phyloP scores from a whole-genome alignment of 2,113 vertebrate genomes.

The Mystacornis crossleyi region DNA sequence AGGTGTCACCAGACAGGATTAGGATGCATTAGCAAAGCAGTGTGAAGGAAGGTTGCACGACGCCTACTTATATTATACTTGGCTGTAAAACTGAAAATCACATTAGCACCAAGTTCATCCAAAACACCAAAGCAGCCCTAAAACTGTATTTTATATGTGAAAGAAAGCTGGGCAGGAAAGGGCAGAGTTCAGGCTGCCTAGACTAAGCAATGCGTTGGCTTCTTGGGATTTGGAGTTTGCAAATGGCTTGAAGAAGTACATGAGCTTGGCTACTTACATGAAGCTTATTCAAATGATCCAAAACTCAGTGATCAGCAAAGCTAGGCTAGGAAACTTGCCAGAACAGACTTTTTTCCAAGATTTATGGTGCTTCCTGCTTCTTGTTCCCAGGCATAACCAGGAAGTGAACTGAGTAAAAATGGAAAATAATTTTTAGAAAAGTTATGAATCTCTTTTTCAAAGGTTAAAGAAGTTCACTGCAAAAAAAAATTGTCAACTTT shows the following conservation, averaged over 20 bases:
- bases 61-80: constrained; percentile 9
- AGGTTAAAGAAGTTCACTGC: neutral
- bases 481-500: neutral
- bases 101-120: constrained; percentile 26
- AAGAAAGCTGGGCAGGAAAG: neutral
- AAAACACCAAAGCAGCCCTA: neutral
- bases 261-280: neutral
- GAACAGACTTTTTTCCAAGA: constrained; percentile 22
- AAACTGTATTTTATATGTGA: neutral
- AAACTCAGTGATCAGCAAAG: constrained; percentile 44
- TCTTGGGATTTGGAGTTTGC: neutral
- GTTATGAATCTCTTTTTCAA: constrained; percentile 7
- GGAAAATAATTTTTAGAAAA: constrained; percentile 39
- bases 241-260: neutral
- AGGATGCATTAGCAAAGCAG: neutral
- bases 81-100: constrained; percentile 3
- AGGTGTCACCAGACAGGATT: constrained; percentile 14
- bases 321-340: constrained; percentile 47
- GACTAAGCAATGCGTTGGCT: neutral
- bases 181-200: constrained; percentile 17
- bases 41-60: neutral
- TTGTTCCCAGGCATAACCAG: constrained; percentile 56
- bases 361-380: constrained; percentile 52
- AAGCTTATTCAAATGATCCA: constrained; percentile 21
- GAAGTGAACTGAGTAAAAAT: constrained; percentile 44